Conservation (phyloP, 2,113 vertebrate species). For the Arothron firmamentum region DNA sequence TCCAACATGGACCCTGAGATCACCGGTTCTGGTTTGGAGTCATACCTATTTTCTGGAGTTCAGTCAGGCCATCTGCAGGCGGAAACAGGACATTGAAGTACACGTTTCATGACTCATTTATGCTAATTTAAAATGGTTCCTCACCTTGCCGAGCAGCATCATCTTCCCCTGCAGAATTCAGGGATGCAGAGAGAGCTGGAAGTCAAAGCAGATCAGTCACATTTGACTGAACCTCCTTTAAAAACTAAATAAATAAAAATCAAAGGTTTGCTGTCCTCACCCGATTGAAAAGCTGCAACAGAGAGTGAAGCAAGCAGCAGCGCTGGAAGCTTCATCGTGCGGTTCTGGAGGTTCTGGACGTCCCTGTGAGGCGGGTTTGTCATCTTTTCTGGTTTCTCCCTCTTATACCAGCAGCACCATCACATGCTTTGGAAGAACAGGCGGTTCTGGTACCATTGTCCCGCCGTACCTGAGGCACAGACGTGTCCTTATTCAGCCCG, state of each 20-base stretch:
- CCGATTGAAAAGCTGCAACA: conserved; percentile 55
- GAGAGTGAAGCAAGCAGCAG: conserved; percentile 55
- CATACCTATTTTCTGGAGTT: conserved; percentile 64
- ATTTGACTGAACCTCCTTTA: background rate
- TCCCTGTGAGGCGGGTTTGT: conserved; percentile 13
- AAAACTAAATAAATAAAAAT: too few species aligned
- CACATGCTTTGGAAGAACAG: conserved; percentile 66
- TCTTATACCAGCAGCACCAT: conserved; percentile 59
- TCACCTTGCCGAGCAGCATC: conserved; percentile 46
- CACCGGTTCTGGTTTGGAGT: background rate
- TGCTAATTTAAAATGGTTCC: background rate
- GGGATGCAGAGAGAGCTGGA: conserved; percentile 61
- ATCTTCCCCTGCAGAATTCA: conserved; percentile 51
- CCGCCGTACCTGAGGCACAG: conserved; percentile 65
- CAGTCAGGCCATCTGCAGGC: conserved; percentile 37
- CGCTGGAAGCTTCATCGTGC: conserved; percentile 57
- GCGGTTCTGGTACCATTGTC: conserved; percentile 68
- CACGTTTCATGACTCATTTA: background rate
- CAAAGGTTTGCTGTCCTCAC: conserved; percentile 51
- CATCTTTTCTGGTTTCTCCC: conserved; percentile 9
- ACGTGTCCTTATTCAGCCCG: conserved; percentile 58
- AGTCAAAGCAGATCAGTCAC: conserved; percentile 1
- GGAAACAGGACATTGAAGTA: background rate
- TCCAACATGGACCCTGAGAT: too few species aligned
- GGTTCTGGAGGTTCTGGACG: conserved; percentile 4